Percentiles rank a stretch among this genome's conserved stretches.
Conservation (phyloP, 2,888 invertebrate genomes). For the Amphipyra tragopoginis region DNA sequence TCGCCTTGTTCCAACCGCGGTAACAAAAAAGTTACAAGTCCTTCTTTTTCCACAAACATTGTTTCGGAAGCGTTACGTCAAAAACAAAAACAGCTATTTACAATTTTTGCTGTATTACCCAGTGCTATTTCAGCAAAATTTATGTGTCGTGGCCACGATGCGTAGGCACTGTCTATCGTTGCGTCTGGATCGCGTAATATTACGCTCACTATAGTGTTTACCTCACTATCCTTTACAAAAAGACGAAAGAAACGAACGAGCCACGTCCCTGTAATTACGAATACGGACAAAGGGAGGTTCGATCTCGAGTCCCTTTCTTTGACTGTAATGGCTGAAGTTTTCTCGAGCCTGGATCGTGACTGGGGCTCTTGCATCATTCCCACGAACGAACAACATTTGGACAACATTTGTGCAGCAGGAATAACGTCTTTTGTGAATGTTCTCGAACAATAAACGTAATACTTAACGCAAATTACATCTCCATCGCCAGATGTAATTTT, state of each 20-base stretch:
- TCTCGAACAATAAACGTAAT: conserved; percentile 63
- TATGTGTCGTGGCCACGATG: conserved; percentile 51
- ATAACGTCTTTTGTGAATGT: conserved; percentile 58
- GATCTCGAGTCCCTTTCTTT: conserved; percentile 57
- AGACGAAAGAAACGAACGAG: conserved; percentile 34
- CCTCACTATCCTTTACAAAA: conserved; percentile 41
- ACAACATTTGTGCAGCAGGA: conserved; percentile 63
- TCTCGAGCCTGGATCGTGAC: conserved; percentile 72
- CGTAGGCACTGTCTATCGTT: conserved; percentile 66
- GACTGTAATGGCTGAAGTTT: conserved; percentile 74
- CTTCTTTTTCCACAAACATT: background rate
- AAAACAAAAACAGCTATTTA: conserved; percentile 14
- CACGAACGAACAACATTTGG: conserved; percentile 70
- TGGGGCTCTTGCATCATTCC: conserved; percentile 66
- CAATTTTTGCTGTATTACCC: conserved; percentile 29
- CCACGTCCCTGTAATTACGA: conserved; percentile 64
- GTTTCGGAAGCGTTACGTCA: background rate
- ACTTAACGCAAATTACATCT: conserved; percentile 63
- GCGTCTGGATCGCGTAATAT: conserved; percentile 53
- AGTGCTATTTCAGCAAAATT: conserved; percentile 49
- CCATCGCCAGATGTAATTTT: conserved; percentile 58
- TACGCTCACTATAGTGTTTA: conserved; percentile 45
- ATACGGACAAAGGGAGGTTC: conserved; percentile 62
- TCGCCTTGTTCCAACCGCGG: conserved; percentile 5
- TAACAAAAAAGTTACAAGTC: too few species aligned